These are phyloP conservation scores for Drepana falcataria DNA, from an alignment of 2,888 invertebrate genomes.

Conservation along the genomic window DNA sequence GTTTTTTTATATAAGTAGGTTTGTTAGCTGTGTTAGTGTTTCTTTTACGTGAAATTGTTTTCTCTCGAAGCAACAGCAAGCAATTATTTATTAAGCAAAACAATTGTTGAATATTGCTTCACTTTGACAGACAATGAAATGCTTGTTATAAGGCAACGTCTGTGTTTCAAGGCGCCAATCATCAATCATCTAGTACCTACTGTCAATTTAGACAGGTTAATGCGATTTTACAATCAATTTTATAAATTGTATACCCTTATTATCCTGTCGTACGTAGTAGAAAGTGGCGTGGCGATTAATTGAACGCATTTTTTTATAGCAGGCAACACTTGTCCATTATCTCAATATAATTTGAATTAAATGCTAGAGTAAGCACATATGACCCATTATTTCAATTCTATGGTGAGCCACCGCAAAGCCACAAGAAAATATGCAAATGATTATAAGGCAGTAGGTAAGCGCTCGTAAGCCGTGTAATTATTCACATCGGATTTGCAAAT, in stretches of 20 bases:
- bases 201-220: slow-evolving; percentile 30
- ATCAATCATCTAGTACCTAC: slow-evolving; percentile 18
- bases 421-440: slow-evolving; percentile 78
- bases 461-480: slow-evolving; percentile 77
- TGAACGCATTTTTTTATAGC: slow-evolving; percentile 9
- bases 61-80: slow-evolving; percentile 22
- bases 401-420: slow-evolving; percentile 55
- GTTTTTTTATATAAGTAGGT: slow-evolving; percentile 67
- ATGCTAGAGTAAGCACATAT: slow-evolving; percentile 19
- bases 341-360: too few relatives aligned
- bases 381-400: slow-evolving; percentile 31
- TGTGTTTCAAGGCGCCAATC: slow-evolving; percentile 8
- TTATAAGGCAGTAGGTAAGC: slow-evolving; percentile 77
- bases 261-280: slow-evolving; percentile 10
- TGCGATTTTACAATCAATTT: slow-evolving; percentile 18
- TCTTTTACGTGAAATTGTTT: slow-evolving; percentile 40
- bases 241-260: slow-evolving; percentile 27
- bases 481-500: slow-evolving; percentile 77
- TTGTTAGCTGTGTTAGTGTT: slow-evolving; percentile 70
- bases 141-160: too few relatives aligned
- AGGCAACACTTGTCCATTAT: too few relatives aligned
- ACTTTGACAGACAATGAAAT: not conserved
- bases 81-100: slow-evolving; percentile 17
- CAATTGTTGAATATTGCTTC: not conserved
- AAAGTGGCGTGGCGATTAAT: slow-evolving; percentile 14